phyloP scores from a whole-genome alignment of 2,113 vertebrate species.

The Neopipo cinnamomea region DNA sequence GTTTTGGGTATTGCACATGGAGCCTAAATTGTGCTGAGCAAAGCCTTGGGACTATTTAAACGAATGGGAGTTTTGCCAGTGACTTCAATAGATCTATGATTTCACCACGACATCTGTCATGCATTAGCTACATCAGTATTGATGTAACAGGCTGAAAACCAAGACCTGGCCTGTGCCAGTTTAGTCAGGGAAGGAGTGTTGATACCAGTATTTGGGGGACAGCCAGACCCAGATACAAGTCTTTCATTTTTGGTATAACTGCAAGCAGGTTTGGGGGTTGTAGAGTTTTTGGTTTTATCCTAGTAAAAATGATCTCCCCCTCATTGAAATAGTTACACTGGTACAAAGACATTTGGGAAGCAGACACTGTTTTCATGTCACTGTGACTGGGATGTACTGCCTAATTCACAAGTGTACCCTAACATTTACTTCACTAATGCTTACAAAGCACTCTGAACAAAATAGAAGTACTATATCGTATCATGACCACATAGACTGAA shows the following conservation, averaged over 20 bases:
- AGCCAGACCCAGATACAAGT: neutral
- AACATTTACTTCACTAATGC: neutral
- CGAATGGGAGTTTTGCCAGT: neutral
- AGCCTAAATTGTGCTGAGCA: neutral
- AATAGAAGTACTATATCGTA: neutral
- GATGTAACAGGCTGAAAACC: constrained; percentile 27
- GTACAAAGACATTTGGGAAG: neutral
- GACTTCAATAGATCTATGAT: constrained; percentile 22
- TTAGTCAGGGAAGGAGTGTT: neutral
- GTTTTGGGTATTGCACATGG: neutral
- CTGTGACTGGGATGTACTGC: neutral
- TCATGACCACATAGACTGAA: neutral
- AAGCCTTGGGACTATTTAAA: neutral
- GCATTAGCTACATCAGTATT: constrained; percentile 6
- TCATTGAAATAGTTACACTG: neutral
- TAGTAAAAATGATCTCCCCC: neutral
- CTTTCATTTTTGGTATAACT: neutral
- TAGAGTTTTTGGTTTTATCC: neutral
- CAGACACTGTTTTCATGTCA: neutral
- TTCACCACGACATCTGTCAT: constrained; percentile 35
- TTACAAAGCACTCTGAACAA: neutral
- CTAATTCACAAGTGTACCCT: neutral
- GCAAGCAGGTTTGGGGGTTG: neutral
- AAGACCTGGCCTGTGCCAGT: neutral
- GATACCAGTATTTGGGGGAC: neutral